Evolutionary conservation across 2,888 invertebrate genomes (phyloP), one percentile per base, ranked within the genome.

Genomic region (Drosophila quinaria): DNA sequence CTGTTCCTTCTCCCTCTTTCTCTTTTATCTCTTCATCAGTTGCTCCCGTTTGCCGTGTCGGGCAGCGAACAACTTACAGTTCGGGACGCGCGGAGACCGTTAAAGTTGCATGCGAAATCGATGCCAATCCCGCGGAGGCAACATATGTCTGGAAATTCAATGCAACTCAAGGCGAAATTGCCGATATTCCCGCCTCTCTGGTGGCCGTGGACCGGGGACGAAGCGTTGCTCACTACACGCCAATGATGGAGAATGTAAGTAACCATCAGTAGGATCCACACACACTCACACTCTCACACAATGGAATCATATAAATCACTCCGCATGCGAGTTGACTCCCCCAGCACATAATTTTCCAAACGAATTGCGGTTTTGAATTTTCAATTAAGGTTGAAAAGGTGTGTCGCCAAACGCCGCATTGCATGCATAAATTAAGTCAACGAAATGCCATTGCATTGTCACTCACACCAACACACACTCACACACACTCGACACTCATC

Each of bases 71-170:
- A 77, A 94, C 95, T 13, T 95, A 95, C 90, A 96, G 96, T 29
- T 95, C 96, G n/a, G 96, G 95, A 11, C 93, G 96, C 15, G 95
- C 95, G 74, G 96, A 96, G 91, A 94, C 94, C 10, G 95, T 95
- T 41, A 94, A 94, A 88, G 94, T 96, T 75, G 93, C 94, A n/a
- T 96, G 96, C 92, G 95, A 95, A 91, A 93, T 96, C 63, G 96
- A 96, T 89, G 95, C 96, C 37, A 96, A 96, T 93, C 96, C 96
- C 17, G 92, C 94, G 61, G 95, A 95, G 78, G 94, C 95, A 39
- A 94, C 93, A 79, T 96, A 96, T 92, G 94, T 94, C 68, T 96
- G 96, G 96, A 95, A 95, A 92, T 96, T 96, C 93, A 96, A 96
- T 93, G 96, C 95, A 91, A 95, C 95, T 44, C 89, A 91, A 56